These are phyloP conservation scores for Darevskia nairensis DNA, from an alignment of 2,797 vertebrate genomes.

Conservation along the genomic window DNA sequence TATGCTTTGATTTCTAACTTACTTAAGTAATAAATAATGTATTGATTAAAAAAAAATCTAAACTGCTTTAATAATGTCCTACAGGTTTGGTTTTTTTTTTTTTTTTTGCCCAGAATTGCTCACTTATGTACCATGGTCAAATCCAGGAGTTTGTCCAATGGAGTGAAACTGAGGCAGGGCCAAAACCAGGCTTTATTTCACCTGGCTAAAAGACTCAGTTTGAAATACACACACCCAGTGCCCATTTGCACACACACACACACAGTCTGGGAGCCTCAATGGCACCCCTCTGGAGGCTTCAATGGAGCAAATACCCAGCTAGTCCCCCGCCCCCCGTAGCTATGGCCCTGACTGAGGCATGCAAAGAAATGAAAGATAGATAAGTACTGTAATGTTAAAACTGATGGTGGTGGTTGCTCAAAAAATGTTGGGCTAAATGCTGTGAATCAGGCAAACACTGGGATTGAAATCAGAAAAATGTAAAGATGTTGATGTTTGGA, in stretches of 20 bases:
- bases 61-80: constrained; percentile 58
- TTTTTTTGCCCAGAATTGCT: neutral
- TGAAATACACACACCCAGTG: too few relatives aligned
- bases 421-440: neutral
- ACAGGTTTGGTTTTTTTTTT: constrained; percentile 42
- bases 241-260: too few relatives aligned
- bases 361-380: neutral
- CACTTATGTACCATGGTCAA: neutral
- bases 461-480: neutral
- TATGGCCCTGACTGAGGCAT: too few relatives aligned
- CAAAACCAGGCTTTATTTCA: too few relatives aligned
- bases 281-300: too few relatives aligned
- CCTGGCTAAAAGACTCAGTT: too few relatives aligned
- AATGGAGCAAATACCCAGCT: too few relatives aligned
- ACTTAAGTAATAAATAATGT: constrained; percentile 21
- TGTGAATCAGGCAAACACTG: neutral
- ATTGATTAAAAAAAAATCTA: neutral
- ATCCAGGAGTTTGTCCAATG: neutral
- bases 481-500: neutral
- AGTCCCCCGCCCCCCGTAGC: too few relatives aligned
- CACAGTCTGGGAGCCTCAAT: too few relatives aligned
- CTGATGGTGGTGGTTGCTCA: neutral
- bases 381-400: neutral
- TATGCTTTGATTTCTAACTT: constrained; percentile 51
- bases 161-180: neutral